Base-by-base conservation (phyloP, 2,888 invertebrate species). In the Drosophila greeni region DNA sequence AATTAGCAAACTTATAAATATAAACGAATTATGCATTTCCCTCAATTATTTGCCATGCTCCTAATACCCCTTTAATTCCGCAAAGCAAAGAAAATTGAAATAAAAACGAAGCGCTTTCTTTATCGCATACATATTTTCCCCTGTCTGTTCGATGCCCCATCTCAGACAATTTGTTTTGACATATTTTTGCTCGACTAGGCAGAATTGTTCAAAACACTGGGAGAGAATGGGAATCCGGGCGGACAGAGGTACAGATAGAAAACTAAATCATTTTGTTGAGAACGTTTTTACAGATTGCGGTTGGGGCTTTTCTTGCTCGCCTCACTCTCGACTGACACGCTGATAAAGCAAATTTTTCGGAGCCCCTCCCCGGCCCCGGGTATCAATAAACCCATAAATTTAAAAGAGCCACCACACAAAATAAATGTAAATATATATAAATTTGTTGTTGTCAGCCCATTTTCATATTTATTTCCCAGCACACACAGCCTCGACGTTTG, bases 331-430 rank as follows among this genome's bases (percentile, higher is more conserved):
- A 11, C 24, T 29, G 52, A 51, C 48, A n/a, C 33, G 66, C 66
- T 67, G 66, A 67, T 67, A 67, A 60, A 69, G 70, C 66, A 69
- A 67, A 53, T 66, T 66, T 65, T 45, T 48, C 47, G 37, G 40
- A 43, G 37, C 29, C 48, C 26, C n/a, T 16, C 18, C 23, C 16
- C 29, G 8, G 37, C 47, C 43, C 68, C 42, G 67, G 68, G 74
- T 76, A 82, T 79, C 82, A 82, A 82, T 82, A 80, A 82, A 67
- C 82, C 61, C 82, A 82, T 77, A 78, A 78, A 78, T 77, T 77
- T 61, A 33, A 70, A 67, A 61, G 39, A 52, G 51, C 31, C 31
- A 71, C 33, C 64, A 43, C 48, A 48, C 67, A 43, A 58, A 59
- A 49, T 48, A 56, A 53, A 66, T 58, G 68, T 59, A 68, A 49